Evolutionary conservation across 2,113 vertebrate species (phyloP), one percentile per base, ranked within the genome.

Genomic region (Poeciliopsis occidentalis): DNA sequence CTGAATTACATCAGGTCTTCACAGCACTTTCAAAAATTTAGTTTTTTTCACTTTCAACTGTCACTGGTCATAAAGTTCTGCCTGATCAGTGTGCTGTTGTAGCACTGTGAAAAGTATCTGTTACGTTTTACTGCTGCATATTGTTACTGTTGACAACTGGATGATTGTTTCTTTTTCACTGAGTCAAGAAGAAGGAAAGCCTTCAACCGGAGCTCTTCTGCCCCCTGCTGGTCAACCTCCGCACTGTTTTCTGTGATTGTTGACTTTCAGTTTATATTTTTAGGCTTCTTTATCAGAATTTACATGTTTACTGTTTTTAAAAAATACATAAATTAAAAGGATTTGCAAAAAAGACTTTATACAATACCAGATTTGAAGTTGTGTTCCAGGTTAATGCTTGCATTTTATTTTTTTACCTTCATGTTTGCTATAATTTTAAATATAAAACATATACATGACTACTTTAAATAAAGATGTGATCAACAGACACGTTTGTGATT

Each of bases 381-480:
- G 51, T 11, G 6, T 67, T 73, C 47, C 60, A 29, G 22, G n/a
- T 62, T 61, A 22, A 60, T 62, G 13, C 15, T 61, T 41, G 13
- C 44, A 47, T 47, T 17, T 47, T 17, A 47, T 47, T 47, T 47
- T 75, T 85, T 19, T 82, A 75, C n/a, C 8, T 10, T 71, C 64
- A 67, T 39, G 13, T 83, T 82, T 77, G 39, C 44, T 66, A 39
- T 69, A 3, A 64, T 80, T 71, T 75, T 61, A 79, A 64, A 32
- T 61, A 64, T 34, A 67, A 24, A 24, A 27, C 6, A 6, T 41
- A 11, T 17, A 19, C 27, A 27, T 12, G 11, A 47, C 70, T 12
- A 72, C 29, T 73, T 73, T 19, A 69, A 89, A 87, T 88, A 89
- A 90, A 92, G 15, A 67, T 63, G 4, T 17, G 26, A 64, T 74